Percentiles rank a stretch among this genome's conserved stretches.
Conservation (phyloP, 1,140 invertebrate genomes). For the Nomia melanderi region DNA sequence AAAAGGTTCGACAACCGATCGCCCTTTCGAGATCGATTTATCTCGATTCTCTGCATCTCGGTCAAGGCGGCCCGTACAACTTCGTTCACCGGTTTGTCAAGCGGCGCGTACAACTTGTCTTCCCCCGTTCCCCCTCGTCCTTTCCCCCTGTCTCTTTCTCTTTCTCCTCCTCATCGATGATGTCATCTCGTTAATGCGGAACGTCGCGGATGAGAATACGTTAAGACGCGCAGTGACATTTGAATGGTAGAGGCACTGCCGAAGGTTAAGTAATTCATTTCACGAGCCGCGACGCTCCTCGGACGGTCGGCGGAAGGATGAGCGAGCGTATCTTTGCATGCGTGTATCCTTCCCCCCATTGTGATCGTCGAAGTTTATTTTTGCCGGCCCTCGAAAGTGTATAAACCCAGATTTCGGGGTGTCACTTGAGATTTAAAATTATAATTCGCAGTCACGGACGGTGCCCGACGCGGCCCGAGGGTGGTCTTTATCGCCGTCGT, state of each 20-base stretch:
- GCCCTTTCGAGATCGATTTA: conserved; percentile 32
- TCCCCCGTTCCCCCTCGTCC: conserved; percentile 19
- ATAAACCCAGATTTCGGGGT: neutral
- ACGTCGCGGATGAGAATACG: conserved; percentile 35
- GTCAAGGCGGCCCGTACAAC: conserved; percentile 26
- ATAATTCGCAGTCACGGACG: too few species aligned
- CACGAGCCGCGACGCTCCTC: conserved; percentile 8
- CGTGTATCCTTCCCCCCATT: neutral
- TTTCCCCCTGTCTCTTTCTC: conserved; percentile 35
- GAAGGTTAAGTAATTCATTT: conserved; percentile 53
- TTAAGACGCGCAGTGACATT: conserved; percentile 43
- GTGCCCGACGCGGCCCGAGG: too few species aligned
- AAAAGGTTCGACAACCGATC: conserved; percentile 27
- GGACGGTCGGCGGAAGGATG: neutral
- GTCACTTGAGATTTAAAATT: neutral
- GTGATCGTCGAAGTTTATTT: neutral
- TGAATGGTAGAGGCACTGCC: conserved; percentile 24
- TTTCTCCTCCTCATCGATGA: conserved; percentile 43
- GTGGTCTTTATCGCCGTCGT: too few species aligned
- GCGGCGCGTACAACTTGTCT: neutral
- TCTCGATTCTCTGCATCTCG: conserved; percentile 31
- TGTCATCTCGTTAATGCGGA: conserved; percentile 43
- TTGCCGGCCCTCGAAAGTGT: neutral
- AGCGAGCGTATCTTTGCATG: neutral
- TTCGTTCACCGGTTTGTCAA: conserved; percentile 19